Conservation (phyloP, 2,797 vertebrate genomes). For the Limosa lapponica region DNA sequence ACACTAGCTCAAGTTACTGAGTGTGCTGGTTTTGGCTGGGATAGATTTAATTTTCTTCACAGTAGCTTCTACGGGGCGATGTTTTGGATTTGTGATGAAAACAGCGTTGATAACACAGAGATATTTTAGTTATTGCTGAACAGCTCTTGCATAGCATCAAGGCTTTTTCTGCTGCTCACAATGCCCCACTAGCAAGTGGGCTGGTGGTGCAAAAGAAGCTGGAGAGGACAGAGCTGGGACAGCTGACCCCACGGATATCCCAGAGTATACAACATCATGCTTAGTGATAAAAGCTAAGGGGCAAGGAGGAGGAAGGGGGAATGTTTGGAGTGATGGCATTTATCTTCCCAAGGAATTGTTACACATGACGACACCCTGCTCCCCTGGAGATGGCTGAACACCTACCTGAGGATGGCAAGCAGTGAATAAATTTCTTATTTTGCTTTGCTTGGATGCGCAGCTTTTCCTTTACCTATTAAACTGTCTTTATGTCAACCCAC, state of each 20-base stretch:
- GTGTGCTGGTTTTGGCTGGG: background rate
- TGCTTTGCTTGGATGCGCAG: background rate
- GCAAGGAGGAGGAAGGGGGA: background rate
- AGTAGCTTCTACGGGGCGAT: background rate
- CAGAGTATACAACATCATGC: rapidly evolving
- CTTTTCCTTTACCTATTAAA: background rate
- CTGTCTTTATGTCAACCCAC: rapidly evolving
- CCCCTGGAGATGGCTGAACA: background rate
- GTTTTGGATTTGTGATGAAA: background rate
- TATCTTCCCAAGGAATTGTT: background rate
- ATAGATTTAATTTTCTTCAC: background rate
- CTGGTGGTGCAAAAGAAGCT: background rate
- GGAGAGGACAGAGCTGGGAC: background rate
- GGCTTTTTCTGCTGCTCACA: background rate
- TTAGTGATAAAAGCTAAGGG: background rate
- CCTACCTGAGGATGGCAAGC: background rate
- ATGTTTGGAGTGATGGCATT: background rate
- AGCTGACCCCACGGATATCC: background rate
- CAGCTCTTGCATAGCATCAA: background rate
- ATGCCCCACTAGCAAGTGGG: background rate
- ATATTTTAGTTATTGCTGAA: background rate
- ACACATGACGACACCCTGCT: background rate
- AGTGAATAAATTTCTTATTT: background rate
- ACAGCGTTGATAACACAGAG: background rate
- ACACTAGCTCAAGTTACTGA: background rate